Base-by-base conservation (phyloP, 37 sponge, comb jelly and placozoan species). In the Petrosia ficiformis region DNA sequence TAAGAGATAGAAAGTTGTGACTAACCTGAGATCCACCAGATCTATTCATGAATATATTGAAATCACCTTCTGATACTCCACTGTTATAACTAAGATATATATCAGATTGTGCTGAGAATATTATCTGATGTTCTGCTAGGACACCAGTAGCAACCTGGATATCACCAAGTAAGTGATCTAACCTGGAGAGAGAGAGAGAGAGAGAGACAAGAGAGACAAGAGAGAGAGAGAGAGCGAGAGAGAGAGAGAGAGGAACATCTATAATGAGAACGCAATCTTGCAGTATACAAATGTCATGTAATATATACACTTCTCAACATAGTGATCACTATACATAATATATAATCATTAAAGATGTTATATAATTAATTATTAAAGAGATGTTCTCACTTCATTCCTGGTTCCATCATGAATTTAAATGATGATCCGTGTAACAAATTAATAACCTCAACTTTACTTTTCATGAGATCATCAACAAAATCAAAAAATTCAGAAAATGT, bases 401-500 rank as follows among this genome's bases (percentile, higher is more conserved):
- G 59, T 29, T 90, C 91, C 29, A 44, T 56, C 73, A 81, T 80
- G 60, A 90, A 65, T 68, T 87, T 87, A 33, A 67, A 60, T 34
- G 78, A 66, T 4, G 79, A 63, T 14, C 86, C 92, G 65, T 77
- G 73, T 4, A 86, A 68, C 0, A 77, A 63, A 52, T 86, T 86
- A 2, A 88, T 44, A 37, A 93, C 63, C 59, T 82, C 82, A 32
- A 93, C 40, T 57, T 93, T 88, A 10, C 81, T 78, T 41, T 68
- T 77, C 37, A 81, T 82, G 69, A 94, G 86, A 58, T 82, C 84
- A 30, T 86, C 90, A 25, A 86, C 87, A 71, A 74, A 61, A 28
- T 70, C 76, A 66, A 89, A 94, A 67, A 94, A 89, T 52, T 89
- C 90, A 6, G 30, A 43, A 73, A 85, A 89, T 31, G 77, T 80